A percentile compares a stretch with the other conserved stretches of the same genome.
phyloP scores from a whole-genome alignment of 2,888 invertebrate genomes.

The Protodeltote pygarga region DNA sequence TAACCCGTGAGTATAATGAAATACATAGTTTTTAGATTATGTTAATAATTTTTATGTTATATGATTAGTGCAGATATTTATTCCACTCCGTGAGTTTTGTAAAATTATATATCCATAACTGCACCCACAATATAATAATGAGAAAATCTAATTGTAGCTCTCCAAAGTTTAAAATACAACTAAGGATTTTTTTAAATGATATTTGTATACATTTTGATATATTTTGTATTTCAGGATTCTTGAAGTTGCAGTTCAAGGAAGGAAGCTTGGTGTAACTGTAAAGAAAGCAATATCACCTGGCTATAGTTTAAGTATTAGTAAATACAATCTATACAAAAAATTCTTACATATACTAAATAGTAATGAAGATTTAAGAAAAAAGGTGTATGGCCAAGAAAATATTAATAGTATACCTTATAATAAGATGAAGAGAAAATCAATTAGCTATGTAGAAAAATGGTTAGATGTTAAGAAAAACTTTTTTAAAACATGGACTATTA shows the following conservation, averaged over 20 bases:
- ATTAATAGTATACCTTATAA: slow-evolving; percentile 64
- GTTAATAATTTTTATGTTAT: not conserved
- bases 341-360: slow-evolving; percentile 76
- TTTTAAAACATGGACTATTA: slow-evolving; percentile 86
- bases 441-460: slow-evolving; percentile 71
- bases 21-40: not conserved
- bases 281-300: slow-evolving; percentile 80
- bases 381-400: slow-evolving; percentile 46
- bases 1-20: slow-evolving; percentile 58
- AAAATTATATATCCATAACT: not conserved
- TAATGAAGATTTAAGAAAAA: slow-evolving; percentile 55
- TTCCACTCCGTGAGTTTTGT: not conserved
- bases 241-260: slow-evolving; percentile 93
- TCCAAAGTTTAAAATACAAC: too few relatives aligned
- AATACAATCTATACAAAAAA: slow-evolving; percentile 81
- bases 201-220: not conserved
- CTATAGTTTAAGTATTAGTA: slow-evolving; percentile 84
- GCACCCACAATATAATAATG: not conserved
- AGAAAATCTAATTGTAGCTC: too few relatives aligned
- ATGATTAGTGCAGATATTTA: not conserved
- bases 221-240: slow-evolving; percentile 80
- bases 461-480: slow-evolving; percentile 71
- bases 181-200: not conserved
- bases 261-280: slow-evolving; percentile 92
- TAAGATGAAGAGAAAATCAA: slow-evolving; percentile 73